Base-by-base conservation (phyloP, 2,113 vertebrate genomes). In the Morone chrysops region DNA sequence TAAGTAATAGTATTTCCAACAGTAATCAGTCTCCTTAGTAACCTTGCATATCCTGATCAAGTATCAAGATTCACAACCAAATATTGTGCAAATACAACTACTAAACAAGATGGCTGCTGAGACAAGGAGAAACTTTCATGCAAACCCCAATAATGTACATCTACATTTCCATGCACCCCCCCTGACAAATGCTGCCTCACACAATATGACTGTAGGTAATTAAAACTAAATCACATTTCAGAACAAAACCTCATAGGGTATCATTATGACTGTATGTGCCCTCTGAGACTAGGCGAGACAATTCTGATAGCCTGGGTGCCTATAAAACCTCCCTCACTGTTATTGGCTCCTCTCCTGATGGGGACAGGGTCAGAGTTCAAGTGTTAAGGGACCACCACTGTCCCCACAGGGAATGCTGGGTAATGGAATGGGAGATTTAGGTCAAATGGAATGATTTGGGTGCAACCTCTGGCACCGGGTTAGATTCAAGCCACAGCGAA, bases 391-490 rank as follows among this genome's bases (percentile, higher is more conserved):
- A 94, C 87, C 83, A 47, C 72, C 50, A 73, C 85, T 89, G 86
- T 91, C 88, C 92, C 95, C 92, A 79, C 80, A 84, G 94, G 94
- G 91, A 93, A 73, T 80, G 87, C 5, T 80, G 91, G 90, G 93
- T 93, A 94, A 95, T 94, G 94, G 94, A 93, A 95, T 78, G 90
- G 94, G 91, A 94, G 93, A 94, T 92, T 87, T 80, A 60, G 92
- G 95, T 94, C 94, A 94, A 90, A 92, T 25, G 31, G 78, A 91
- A 92, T 90, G 89, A 94, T 94, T 94, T 94, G 77, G 89, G 82
- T 88, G 85, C 80, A 87, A 93, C 91, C 87, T 90, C 72, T 80
- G 51, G 85, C 85, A 66, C 69, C 41, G 77, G 86, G 25, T 88
- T 86, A 63, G 85, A 87, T 87, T 87, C 78, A 48, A 90, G 84